Base-by-base conservation (phyloP, 2,797 vertebrate species). In the Sebastes minor region DNA sequence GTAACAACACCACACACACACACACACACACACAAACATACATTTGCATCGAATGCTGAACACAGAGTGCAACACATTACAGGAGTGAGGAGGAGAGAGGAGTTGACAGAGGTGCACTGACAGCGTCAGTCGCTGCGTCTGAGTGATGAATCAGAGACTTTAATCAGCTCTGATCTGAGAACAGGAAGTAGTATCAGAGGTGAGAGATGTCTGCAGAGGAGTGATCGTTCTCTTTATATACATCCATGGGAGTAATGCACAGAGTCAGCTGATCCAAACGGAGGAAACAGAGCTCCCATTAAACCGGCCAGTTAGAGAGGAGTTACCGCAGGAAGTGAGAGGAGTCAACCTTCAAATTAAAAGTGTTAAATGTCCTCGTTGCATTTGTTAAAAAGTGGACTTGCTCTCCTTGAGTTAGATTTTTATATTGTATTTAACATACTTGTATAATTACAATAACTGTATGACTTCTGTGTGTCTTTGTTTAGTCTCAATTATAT, bases 1-100 rank as follows among this genome's bases (percentile, higher is more conserved):
- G 80, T 42, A 55, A 69, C 70, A 63, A 68, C 68, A 79, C 81
- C 59, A 30, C 63, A 79, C 53, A 65, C 62, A 30, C 63, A 79
- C 53, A 65, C 70, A 60, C 56, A 72, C 20, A 23, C 6, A 62
- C 11, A 35, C 2, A 53, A 18, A 59, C 13, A 72, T 14, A 64
- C 20, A 27, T 7, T 1, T 25, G 2, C 23, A 42, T 13, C 18
- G 6, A 8, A 18, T 4, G 14, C 60, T 10, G 32, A 23, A 57
- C 25, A 55, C 22, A 72, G 22, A 56, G 59, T 30, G 27, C 64
- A 59, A 38, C 57, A 69, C 22, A 57, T n/a, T n/a, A 30, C 22
- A 62, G 23, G 12, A 30, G 4, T 9, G 14, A n/a, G 5, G n/a
- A 75, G 27, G 20, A 71, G 10, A 28, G 33, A 6, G 9, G 8